Evolutionary conservation across 1,140 invertebrate species (phyloP).

Genomic region (Triops cancriformis): DNA sequence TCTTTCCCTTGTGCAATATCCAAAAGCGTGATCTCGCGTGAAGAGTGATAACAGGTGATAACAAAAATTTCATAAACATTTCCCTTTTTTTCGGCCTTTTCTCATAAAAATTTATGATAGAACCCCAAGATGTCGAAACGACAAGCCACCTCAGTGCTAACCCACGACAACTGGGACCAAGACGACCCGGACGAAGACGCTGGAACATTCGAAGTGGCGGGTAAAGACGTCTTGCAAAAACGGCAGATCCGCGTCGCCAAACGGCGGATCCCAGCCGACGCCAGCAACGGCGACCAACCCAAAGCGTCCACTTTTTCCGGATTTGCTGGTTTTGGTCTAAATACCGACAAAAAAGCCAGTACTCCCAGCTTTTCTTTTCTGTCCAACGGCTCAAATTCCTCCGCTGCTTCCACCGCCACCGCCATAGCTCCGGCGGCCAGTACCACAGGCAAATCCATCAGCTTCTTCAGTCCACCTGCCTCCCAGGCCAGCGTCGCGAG

Average conservation of each 20-base stretch:
- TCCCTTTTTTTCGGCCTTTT: too few relatives aligned
- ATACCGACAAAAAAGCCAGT: background rate
- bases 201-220: conserved; percentile 59
- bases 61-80: too few relatives aligned
- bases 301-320: conserved; percentile 17
- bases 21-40: too few relatives aligned
- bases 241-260: conserved; percentile 69
- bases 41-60: too few relatives aligned
- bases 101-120: too few relatives aligned
- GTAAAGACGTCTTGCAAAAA: conserved; percentile 58
- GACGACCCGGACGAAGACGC: conserved; percentile 71
- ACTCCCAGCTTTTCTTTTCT: conserved; percentile 20
- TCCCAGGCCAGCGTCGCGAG: conserved; percentile 14
- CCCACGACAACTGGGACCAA: conserved; percentile 82
- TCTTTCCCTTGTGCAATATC: too few relatives aligned
- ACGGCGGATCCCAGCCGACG: conserved; percentile 44
- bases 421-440: background rate
- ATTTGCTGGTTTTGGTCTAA: conserved; percentile 24
- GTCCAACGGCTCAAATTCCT: background rate
- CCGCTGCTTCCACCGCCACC: background rate
- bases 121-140: conserved; percentile 62
- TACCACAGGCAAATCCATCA: conserved; percentile 14
- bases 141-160: conserved; percentile 63
- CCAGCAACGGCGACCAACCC: background rate
- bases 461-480: background rate